A percentile compares a stretch with the other conserved stretches of the same genome.
These are phyloP conservation scores for Habroteleia sp. DNA, from an alignment of 2,888 invertebrate genomes.

Conservation along the genomic window DNA sequence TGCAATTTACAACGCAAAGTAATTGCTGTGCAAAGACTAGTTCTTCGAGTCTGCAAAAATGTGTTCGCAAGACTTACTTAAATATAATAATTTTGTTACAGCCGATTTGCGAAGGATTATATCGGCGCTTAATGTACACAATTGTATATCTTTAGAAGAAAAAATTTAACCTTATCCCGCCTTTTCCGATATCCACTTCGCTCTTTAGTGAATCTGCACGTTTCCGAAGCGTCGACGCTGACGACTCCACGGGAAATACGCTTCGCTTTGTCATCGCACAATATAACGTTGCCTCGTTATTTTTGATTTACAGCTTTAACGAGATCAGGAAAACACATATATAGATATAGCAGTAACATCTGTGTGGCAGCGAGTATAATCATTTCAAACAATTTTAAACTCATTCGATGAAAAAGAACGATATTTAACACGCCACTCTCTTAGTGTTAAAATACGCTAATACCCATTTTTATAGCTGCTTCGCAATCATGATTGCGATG, in stretches of 20 bases:
- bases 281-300: constrained; percentile 69
- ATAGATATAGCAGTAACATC: constrained; percentile 49
- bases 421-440: constrained; percentile 35
- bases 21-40: constrained; percentile 2
- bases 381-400: constrained; percentile 42
- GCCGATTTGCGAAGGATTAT: neutral
- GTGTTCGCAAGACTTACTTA: constrained; percentile 1
- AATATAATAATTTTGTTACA: constrained; percentile 13
- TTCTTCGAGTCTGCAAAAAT: constrained; percentile 1
- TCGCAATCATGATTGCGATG: constrained; percentile 22
- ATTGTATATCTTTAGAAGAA: too few relatives aligned
- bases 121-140: constrained; percentile 4
- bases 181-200: constrained; percentile 24
- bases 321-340: constrained; percentile 65
- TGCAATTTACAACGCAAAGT: neutral
- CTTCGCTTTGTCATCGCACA: constrained; percentile 54
- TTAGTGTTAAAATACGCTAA: constrained; percentile 28
- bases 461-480: constrained; percentile 15
- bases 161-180: too few relatives aligned
- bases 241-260: constrained; percentile 43
- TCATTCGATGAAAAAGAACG: constrained; percentile 45
- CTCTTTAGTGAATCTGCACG: constrained; percentile 43
- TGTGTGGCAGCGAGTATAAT: constrained; percentile 19
- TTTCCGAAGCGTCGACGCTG: constrained; percentile 45
- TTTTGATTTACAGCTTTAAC: constrained; percentile 73